Percentiles rank a stretch among this genome's conserved stretches.
phyloP scores from a whole-genome alignment of 2,113 vertebrate species.

The Synodontis membranacea region DNA sequence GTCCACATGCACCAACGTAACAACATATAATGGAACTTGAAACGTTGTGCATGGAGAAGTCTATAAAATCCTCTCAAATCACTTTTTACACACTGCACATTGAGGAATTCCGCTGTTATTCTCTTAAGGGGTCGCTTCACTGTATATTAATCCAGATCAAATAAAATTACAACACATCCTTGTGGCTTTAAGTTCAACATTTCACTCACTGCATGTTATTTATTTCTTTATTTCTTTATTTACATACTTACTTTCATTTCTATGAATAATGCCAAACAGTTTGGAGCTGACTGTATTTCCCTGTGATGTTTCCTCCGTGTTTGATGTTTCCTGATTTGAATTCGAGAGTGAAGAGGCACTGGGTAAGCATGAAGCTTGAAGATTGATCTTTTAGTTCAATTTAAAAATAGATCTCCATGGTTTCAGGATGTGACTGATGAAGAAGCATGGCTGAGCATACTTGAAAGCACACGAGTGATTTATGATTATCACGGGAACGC shows the following conservation, averaged over 20 bases:
- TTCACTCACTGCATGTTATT: not conserved
- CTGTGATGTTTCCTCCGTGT: not conserved
- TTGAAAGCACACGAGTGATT: not conserved
- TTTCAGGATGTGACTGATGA: slow-evolving; percentile 16
- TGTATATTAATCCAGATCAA: not conserved
- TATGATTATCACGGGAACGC: not conserved
- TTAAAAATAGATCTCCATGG: slow-evolving; percentile 31
- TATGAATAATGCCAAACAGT: not conserved
- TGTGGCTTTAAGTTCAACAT: not conserved
- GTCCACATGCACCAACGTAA: not conserved
- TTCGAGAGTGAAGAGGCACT: slow-evolving; percentile 9
- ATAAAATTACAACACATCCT: not conserved
- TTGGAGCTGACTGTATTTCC: not conserved
- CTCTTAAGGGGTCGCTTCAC: not conserved
- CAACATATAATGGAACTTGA: not conserved
- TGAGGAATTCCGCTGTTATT: not conserved
- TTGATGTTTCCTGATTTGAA: not conserved
- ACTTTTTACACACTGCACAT: not conserved
- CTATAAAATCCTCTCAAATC: not conserved
- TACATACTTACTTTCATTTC: too few relatives aligned
- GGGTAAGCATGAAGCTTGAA: not conserved
- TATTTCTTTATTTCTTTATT: not conserved
- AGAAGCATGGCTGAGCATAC: slow-evolving; percentile 5
- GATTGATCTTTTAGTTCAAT: slow-evolving; percentile 10
- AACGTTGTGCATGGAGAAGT: not conserved